These are phyloP conservation scores for Diplodus sargus DNA, from an alignment of 2,797 vertebrate species.

Conservation along the genomic window DNA sequence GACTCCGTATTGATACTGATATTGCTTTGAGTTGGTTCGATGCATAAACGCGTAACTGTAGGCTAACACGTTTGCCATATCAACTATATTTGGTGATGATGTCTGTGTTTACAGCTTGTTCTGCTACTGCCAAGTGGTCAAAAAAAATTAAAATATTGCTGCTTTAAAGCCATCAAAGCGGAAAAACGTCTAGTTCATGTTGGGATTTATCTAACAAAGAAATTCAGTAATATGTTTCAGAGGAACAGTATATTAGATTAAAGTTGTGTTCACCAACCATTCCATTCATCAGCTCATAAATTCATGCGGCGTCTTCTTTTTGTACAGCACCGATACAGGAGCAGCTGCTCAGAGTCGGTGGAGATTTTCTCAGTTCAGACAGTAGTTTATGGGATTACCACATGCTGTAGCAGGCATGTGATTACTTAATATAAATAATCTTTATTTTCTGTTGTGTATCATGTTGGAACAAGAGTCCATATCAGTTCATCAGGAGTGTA, in stretches of 20 bases:
- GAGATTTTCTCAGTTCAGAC: background rate
- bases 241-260: no score
- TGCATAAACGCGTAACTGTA: no score
- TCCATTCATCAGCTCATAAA: background rate
- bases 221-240: no score
- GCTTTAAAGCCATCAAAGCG: background rate
- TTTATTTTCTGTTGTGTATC: background rate
- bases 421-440: constrained; percentile 11
- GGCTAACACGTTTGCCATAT: no score
- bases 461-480: constrained; percentile 9
- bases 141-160: background rate
- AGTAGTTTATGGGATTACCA: background rate
- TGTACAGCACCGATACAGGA: background rate
- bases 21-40: background rate
- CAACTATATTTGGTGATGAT: no score
- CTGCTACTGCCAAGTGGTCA: background rate
- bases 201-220: background rate
- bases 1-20: background rate
- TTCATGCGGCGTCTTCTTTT: background rate
- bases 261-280: background rate
- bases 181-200: background rate
- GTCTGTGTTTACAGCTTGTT: no score
- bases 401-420: constrained; percentile 38
- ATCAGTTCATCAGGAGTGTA: background rate
- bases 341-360: background rate